Evolutionary conservation across 1,140 invertebrate genomes (phyloP).

Genomic region (Zaprionus kolodkinae): DNA sequence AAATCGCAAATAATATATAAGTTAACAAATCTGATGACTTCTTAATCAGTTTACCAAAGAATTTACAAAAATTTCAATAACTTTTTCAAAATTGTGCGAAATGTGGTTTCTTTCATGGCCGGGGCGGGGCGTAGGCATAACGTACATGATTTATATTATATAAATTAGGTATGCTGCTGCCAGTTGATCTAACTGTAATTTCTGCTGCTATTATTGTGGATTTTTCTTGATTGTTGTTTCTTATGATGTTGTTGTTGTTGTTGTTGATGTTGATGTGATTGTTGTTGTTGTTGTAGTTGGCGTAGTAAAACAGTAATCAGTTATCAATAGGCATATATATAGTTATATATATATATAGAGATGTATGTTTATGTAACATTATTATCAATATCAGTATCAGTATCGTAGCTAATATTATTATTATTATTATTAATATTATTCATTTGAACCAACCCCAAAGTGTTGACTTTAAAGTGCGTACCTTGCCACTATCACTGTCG

Average conservation of each 20-base stretch:
- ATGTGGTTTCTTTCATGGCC: slow-evolving; percentile 23
- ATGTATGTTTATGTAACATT: slow-evolving; percentile 59
- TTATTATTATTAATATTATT: slow-evolving; percentile 55
- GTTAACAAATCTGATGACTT: not conserved
- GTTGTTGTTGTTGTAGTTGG: slow-evolving; percentile 39
- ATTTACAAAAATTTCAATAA: not conserved
- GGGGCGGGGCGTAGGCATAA: slow-evolving; percentile 38
- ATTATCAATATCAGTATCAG: slow-evolving; percentile 72
- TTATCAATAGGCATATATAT: slow-evolving; percentile 70
- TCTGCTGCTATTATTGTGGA: slow-evolving; percentile 22
- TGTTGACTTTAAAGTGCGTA: slow-evolving; percentile 88
- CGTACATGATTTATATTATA: slow-evolving; percentile 56
- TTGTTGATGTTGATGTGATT: slow-evolving; percentile 45
- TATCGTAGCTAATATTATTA: slow-evolving; percentile 57
- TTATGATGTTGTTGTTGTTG: slow-evolving; percentile 44
- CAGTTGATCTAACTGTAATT: slow-evolving; percentile 39
- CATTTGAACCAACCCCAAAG: slow-evolving; percentile 89
- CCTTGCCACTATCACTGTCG: slow-evolving; percentile 86
- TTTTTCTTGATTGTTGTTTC: slow-evolving; percentile 40
- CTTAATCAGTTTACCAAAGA: not conserved
- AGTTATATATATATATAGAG: slow-evolving; percentile 37
- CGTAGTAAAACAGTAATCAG: slow-evolving; percentile 67
- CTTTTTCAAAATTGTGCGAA: not conserved
- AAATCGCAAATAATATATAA: not conserved
- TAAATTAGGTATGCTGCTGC: slow-evolving; percentile 47